Evolutionary conservation across 2,797 vertebrate species (phyloP), one percentile per base, ranked within the genome.

Genomic region (Adrianichthys oophorus): DNA sequence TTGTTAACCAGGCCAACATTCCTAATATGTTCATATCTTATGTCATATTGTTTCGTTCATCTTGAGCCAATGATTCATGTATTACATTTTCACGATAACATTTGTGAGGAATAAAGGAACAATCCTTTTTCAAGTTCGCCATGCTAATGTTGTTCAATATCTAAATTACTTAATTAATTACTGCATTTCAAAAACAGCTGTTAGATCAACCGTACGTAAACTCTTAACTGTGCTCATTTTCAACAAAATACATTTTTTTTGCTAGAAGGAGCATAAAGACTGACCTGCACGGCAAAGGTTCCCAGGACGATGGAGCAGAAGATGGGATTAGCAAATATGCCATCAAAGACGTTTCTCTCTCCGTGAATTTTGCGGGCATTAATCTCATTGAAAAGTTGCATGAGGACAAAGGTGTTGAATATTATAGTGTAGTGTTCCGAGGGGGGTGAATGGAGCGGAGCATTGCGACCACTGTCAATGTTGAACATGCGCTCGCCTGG

Each of bases 341-440:
- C 94, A 1, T 93, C 92, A 18, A 95, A 95, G 54, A 95, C 94
- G 8, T 95, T 95, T 57, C 93, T 90, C 85, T 95, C 94, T 15
- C 94, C 94, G 2, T 95, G 94, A 78, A 95, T 94, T 80, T 95
- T 95, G 68, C 94, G 92, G 19, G 94, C 94, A 15, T 95, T 95
- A 79, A 95, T 92, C 89, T 95, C 94, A 10, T 95, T 95, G 82
- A 94, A 95, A 42, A 95, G 91, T 69, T 95, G 94, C 94, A 95
- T 95, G 79, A 95, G 91, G 72, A 95, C 94, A 50, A 95, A 95
- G 62, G 92, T 94, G 87, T 95, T 95, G 87, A 95, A 95, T 81
- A 95, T 94, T 86, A 95, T 94, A 83, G 94, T 95, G 90, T 95
- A 95, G 84, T 97, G 95, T 82, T 97, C 95, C 0, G 95, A 94